These are phyloP conservation scores for Aptenodytes forsteri DNA, from an alignment of 2,113 vertebrate genomes.

Conservation along the genomic window DNA sequence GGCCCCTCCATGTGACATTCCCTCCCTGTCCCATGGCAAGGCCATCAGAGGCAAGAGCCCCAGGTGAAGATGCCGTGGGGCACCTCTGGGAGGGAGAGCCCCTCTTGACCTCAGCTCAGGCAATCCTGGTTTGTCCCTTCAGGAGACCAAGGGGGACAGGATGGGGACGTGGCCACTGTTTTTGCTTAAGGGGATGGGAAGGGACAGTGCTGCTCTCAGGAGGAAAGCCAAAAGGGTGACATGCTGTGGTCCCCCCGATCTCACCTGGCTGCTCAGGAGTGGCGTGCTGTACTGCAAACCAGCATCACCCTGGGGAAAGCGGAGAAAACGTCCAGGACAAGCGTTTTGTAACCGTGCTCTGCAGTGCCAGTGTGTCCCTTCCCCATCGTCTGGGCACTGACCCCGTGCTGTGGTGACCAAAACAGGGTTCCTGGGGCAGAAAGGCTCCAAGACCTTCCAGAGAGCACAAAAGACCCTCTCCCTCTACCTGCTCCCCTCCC, in stretches of 20 bases:
- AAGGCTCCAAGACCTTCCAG: not conserved
- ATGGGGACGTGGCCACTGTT: not conserved
- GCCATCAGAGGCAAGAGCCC: not conserved
- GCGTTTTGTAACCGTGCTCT: not conserved
- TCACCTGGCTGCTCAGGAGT: conserved; percentile 77
- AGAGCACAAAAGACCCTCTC: not conserved
- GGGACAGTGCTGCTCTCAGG: not conserved
- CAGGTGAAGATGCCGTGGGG: not conserved
- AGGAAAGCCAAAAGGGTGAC: not conserved
- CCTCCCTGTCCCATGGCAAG: not conserved
- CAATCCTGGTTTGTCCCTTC: not conserved
- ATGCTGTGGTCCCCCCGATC: not conserved
- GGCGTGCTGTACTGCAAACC: conserved; percentile 68
- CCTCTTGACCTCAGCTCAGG: not conserved
- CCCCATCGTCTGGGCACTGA: not conserved
- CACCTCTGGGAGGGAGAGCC: not conserved
- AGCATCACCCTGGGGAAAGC: conserved; percentile 58
- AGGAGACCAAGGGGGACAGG: not conserved
- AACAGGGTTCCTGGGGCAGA: not conserved
- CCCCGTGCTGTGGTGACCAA: accelerated
- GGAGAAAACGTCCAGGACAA: not conserved
- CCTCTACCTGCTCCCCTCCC: not conserved
- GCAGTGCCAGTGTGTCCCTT: not conserved
- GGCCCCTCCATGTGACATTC: not conserved
- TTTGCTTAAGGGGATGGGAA: not conserved